Base-by-base conservation (phyloP, 2,888 invertebrate genomes). In the Monopis laevigella region DNA sequence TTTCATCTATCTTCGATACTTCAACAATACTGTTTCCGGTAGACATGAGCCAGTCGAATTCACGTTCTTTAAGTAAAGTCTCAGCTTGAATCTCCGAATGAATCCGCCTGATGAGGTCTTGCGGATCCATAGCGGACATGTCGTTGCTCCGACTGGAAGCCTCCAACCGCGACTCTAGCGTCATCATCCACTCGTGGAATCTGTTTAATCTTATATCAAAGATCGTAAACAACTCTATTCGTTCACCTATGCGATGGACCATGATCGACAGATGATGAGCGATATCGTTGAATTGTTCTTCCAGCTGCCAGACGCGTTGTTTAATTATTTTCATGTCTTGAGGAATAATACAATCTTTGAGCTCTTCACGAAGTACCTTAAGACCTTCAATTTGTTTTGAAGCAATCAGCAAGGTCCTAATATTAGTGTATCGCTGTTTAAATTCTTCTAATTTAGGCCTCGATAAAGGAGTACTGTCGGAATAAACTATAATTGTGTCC, bases 331-430 rank as follows among this genome's bases (percentile, higher is more conserved):
- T 90, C 67, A 92, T 88, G 56, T 95, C 94, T 35, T 88, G 86
- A 0, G 93, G 92, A 61, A 91, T 92, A 3, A 94, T 82, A 52
- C 90, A 91, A 59, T 93, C 92, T 54, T 92, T 91, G 2, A 95
- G 73, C 63, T 93, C 89, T 61, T 93, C 92, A 52, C 92, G 89
- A 19, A 87, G 86, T 1, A 88, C 86, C 30, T 87, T 88, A 0
- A 93, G 72, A 21, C 85, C 80, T 60, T 93, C 91, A 16, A 93
- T 72, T 42, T 88, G 86, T 30, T 83, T 83, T 36, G 86, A 73
- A 44, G 80, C 82, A 5, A 75, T 70, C 40, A 89, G 72, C 45
- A 84, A 82, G 3, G 81, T 75, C 52, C 87, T 83, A 38, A 87
- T 70, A 14, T 86, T 82, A 14, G 86, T 82, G 45, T 90, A 71